Conservation (phyloP, 2,113 vertebrate genomes). For the Phocoena sinus region DNA sequence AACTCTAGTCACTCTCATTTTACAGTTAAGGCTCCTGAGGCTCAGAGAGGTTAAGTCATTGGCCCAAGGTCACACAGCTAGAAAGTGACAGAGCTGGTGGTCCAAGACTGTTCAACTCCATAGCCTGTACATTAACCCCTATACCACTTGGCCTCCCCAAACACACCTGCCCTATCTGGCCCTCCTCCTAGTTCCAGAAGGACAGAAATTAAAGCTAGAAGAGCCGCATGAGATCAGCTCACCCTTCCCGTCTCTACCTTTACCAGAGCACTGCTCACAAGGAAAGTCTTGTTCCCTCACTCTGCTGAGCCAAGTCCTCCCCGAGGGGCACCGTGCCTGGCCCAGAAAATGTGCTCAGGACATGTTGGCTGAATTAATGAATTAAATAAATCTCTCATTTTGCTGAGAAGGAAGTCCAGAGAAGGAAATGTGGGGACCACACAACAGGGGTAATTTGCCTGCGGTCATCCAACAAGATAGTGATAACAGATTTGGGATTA, state of each 20-base stretch:
- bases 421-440: neutral
- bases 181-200: neutral
- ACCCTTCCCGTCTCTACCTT: neutral
- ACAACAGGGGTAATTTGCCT: neutral
- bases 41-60: neutral
- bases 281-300: neutral
- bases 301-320: neutral
- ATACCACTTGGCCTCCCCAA: neutral
- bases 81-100: neutral
- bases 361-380: neutral
- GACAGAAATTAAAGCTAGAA: neutral
- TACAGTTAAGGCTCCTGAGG: neutral
- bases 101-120: neutral
- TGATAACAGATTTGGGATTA: neutral
- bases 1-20: neutral
- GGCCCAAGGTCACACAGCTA: neutral
- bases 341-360: neutral
- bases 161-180: neutral
- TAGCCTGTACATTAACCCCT: neutral
- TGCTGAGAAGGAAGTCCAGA: neutral
- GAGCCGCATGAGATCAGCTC: neutral
- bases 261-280: neutral
- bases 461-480: neutral
- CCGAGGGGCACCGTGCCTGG: neutral
- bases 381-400: constrained; percentile 11